Evolutionary conservation across 2,797 vertebrate species (phyloP).

Genomic region (Sylvilagus floridanus): DNA sequence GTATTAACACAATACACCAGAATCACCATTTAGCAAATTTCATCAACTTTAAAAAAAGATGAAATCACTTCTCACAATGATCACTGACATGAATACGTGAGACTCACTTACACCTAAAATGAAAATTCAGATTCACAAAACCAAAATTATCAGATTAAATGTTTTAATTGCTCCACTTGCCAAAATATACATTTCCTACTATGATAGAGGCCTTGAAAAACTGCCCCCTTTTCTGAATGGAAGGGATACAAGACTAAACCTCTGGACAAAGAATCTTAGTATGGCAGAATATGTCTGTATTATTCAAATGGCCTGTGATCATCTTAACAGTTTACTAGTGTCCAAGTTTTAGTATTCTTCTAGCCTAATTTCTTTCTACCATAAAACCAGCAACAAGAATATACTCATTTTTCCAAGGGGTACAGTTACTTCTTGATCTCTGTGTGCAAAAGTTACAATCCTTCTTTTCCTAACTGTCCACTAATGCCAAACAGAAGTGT

Average conservation of each 20-base stretch:
- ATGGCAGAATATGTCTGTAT: conserved; percentile 83
- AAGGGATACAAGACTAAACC: conserved; percentile 62
- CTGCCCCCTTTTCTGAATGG: conserved; percentile 70
- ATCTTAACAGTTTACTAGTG: conserved; percentile 82
- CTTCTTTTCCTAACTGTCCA: conserved; percentile 53
- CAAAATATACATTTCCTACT: conserved; percentile 72
- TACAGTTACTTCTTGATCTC: conserved; percentile 43
- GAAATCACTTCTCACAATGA: conserved; percentile 52
- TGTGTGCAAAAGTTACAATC: conserved; percentile 67
- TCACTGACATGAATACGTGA: conserved; percentile 10
- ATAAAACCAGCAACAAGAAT: conserved; percentile 77
- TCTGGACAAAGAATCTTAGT: conserved; percentile 75
- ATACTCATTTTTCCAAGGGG: conserved; percentile 60
- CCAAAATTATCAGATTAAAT: background rate
- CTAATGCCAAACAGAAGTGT: conserved; percentile 64
- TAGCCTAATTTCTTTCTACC: conserved; percentile 74
- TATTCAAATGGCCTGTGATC: conserved; percentile 71
- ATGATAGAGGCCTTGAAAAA: conserved; percentile 71
- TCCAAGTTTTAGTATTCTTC: conserved; percentile 80
- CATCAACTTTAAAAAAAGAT: background rate
- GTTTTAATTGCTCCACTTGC: conserved; percentile 47
- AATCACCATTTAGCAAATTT: conserved; percentile 63
- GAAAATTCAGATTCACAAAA: conserved; percentile 51
- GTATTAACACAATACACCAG: conserved; percentile 43
- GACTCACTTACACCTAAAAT: conserved; percentile 50